Base-by-base conservation (phyloP, 2,797 vertebrate genomes). In the Pipistrellus kuhlii region DNA sequence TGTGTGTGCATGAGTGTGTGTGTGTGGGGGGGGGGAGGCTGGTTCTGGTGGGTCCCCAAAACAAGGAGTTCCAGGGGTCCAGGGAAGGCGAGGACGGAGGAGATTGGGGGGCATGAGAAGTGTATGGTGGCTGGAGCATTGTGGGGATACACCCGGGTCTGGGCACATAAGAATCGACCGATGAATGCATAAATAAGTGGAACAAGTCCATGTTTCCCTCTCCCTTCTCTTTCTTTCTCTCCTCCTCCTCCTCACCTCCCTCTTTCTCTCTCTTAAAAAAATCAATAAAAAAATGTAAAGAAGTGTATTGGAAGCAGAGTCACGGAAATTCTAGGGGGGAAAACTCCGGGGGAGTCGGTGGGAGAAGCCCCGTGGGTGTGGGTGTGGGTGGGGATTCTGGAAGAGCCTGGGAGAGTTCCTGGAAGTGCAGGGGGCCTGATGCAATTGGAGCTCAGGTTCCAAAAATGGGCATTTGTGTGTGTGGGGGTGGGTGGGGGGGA, bases 261-360 rank as follows among this genome's bases (percentile, higher is more conserved):
- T 17, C 64, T 66, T 32, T 66, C 66, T 21, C 32, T 35, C 32
- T 69, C 66, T 69, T n/a, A 44, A 44, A 62, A n/a, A 69, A 68
- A 35, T 35, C 18, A 69, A 35, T 68, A 68, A 68, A 68, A n/a
- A 66, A 5, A 15, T 8, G 8, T 35, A 35, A 68, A 66, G 76
- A 90, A 91, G 86, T 89, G 88, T 81, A 32, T 72, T 55, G 85
- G 82, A 85, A 85, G 91, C 90, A 30, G 44, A 69, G 81, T 68
- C 73, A 21, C 59, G 80, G 76, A 87, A 76, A 77, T 84, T 77
- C 59, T 8, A 27, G 57, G 75, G 84, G 68, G 59, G 84, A 85
- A 46, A 69, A 69, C 82, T 85, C 62, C 30, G 44, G 2, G 88
- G 71, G 3, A 53, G 73, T n/a, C 55, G 57, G 14, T 53, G 25